Conservation (phyloP, 2,113 vertebrate species). For the Capra hircus region DNA sequence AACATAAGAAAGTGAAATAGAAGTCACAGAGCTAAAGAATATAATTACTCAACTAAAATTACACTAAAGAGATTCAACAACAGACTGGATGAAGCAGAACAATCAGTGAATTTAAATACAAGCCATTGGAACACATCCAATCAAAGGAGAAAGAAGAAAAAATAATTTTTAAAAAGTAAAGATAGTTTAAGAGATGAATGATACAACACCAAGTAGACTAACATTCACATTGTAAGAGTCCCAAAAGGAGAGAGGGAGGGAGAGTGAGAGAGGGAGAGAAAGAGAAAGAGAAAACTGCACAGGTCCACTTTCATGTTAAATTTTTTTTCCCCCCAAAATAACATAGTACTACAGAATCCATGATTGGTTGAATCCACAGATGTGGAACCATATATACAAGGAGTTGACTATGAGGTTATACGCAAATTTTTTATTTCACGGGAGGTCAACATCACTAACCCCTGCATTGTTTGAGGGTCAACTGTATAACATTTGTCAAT, state of each 20-base stretch:
- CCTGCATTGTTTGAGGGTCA: not conserved
- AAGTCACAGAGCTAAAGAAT: not conserved
- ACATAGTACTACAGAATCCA: not conserved
- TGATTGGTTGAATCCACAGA: not conserved
- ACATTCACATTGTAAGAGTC: not conserved
- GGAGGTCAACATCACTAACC: not conserved
- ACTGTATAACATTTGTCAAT: not conserved
- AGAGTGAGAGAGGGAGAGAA: not conserved
- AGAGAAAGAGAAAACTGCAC: not conserved
- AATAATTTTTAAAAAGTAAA: not conserved
- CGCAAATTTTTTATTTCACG: accelerated
- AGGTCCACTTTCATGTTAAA: not conserved
- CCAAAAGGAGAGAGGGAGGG: not conserved
- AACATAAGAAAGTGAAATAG: not conserved
- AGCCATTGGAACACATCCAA: not conserved
- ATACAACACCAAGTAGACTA: not conserved
- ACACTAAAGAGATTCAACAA: not conserved
- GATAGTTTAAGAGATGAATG: not conserved
- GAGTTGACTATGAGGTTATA: not conserved
- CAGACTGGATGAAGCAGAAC: not conserved
- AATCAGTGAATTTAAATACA: not conserved
- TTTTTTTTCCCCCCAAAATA: not conserved
- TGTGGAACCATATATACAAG: not conserved
- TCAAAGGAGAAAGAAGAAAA: not conserved
- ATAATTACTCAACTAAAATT: not conserved